These are phyloP conservation scores for Druon quercuslanigerum DNA, from an alignment of 1,140 invertebrate genomes.

Conservation along the genomic window DNA sequence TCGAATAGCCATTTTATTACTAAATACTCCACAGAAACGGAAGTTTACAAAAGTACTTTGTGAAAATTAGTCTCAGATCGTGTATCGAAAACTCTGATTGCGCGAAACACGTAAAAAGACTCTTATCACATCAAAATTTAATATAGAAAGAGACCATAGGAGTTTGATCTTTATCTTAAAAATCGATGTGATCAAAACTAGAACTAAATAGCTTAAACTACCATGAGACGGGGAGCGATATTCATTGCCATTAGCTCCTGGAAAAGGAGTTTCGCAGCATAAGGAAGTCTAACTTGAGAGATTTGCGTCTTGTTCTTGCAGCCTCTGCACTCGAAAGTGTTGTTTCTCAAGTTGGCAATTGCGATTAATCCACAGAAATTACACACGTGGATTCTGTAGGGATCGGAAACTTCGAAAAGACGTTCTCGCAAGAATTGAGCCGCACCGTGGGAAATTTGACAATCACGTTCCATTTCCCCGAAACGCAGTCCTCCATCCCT, in stretches of 20 bases:
- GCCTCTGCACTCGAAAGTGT: conserved; percentile 56
- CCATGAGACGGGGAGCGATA: conserved; percentile 59
- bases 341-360: conserved; percentile 56
- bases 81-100: background rate
- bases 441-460: conserved; percentile 59
- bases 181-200: background rate
- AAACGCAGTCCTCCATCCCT: conserved; percentile 61
- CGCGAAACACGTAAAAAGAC: background rate
- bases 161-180: conserved; percentile 7
- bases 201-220: conserved; percentile 43
- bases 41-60: background rate
- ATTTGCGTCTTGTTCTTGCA: conserved; percentile 62
- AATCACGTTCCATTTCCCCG: conserved; percentile 62
- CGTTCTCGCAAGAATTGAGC: conserved; percentile 58
- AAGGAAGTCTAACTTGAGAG: conserved; percentile 56
- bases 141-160: background rate
- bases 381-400: conserved; percentile 57
- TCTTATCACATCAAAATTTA: conserved; percentile 2
- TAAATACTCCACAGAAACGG: background rate
- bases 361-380: conserved; percentile 60
- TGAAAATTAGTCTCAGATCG: background rate
- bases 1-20: background rate
- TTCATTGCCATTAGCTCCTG: conserved; percentile 62
- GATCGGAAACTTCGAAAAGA: conserved; percentile 57
- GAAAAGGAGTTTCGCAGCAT: conserved; percentile 58